phyloP scores from a whole-genome alignment of 2,797 vertebrate genomes.

The Macroramphosus scolopax region DNA sequence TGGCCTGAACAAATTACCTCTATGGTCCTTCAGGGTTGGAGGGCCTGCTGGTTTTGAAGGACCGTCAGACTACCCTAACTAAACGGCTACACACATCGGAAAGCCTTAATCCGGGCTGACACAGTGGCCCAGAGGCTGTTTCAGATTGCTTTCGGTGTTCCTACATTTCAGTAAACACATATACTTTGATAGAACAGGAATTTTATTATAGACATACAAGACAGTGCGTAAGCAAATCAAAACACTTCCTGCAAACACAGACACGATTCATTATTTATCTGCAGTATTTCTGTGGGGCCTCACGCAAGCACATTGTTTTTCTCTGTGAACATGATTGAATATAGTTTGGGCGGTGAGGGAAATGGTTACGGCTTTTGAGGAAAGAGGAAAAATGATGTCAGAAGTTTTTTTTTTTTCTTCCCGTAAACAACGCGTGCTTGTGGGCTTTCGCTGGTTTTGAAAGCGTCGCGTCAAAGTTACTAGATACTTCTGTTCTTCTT shows the following conservation, averaged over 20 bases:
- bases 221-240: constrained; percentile 44
- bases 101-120: constrained; percentile 5
- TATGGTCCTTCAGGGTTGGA: neutral
- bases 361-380: constrained; percentile 46
- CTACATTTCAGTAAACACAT: constrained; percentile 34
- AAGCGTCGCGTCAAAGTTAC: constrained; percentile 44
- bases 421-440: constrained; percentile 69
- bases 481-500: constrained; percentile 61
- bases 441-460: constrained; percentile 47
- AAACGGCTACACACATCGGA: constrained; percentile 1
- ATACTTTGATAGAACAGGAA: constrained; percentile 35
- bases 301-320: constrained; percentile 28
- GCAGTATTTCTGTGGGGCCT: constrained; percentile 24
- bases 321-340: constrained; percentile 41
- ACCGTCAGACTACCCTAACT: neutral
- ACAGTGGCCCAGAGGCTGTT: constrained; percentile 3
- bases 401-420: constrained; percentile 46
- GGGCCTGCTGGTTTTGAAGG: constrained; percentile 6
- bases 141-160: constrained; percentile 12
- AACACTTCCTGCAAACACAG: constrained; percentile 28
- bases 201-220: constrained; percentile 32
- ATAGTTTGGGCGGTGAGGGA: constrained; percentile 26
- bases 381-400: constrained; percentile 42
- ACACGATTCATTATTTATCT: constrained; percentile 47
- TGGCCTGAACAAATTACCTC: neutral